A percentile compares a stretch with the other conserved stretches of the same genome.
Evolutionary conservation across 2,888 invertebrate species (phyloP).

Genomic region (Gymnocheta viridis): DNA sequence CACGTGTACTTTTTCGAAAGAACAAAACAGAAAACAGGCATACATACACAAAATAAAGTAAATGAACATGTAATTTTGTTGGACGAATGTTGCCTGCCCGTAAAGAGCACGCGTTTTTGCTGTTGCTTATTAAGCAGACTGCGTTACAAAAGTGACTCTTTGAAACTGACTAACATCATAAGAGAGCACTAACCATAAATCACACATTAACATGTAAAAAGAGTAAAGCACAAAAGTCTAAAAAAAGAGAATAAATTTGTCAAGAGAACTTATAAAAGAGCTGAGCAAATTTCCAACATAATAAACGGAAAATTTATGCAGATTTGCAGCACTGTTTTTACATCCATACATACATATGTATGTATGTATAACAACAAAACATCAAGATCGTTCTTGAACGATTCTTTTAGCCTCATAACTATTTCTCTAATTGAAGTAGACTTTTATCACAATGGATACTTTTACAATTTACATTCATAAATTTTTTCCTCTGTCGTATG

Average conservation of each 20-base stretch:
- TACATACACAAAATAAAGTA: constrained; percentile 18
- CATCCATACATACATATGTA: background rate
- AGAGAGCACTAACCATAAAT: background rate
- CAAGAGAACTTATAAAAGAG: background rate
- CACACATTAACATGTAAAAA: background rate
- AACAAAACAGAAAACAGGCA: constrained; percentile 3
- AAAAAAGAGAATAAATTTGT: background rate
- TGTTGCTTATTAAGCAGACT: background rate
- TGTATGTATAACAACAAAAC: background rate
- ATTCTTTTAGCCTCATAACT: background rate
- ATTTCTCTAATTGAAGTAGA: background rate
- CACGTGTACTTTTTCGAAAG: constrained; percentile 37
- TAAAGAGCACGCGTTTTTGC: background rate
- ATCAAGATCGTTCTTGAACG: constrained; percentile 21
- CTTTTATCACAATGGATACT: background rate
- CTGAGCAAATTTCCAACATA: constrained; percentile 26
- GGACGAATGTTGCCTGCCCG: background rate
- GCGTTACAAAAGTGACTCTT: background rate
- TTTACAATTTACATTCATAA: no score
- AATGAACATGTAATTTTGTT: background rate
- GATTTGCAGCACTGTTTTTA: constrained; percentile 12
- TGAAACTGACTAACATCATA: background rate
- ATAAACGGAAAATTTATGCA: constrained; percentile 20
- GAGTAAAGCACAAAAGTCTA: background rate
- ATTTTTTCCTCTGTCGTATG: background rate